A percentile compares a stretch with the other conserved stretches of the same genome.
phyloP scores from a whole-genome alignment of 1,140 invertebrate genomes.

The Bombus pyrosoma region DNA sequence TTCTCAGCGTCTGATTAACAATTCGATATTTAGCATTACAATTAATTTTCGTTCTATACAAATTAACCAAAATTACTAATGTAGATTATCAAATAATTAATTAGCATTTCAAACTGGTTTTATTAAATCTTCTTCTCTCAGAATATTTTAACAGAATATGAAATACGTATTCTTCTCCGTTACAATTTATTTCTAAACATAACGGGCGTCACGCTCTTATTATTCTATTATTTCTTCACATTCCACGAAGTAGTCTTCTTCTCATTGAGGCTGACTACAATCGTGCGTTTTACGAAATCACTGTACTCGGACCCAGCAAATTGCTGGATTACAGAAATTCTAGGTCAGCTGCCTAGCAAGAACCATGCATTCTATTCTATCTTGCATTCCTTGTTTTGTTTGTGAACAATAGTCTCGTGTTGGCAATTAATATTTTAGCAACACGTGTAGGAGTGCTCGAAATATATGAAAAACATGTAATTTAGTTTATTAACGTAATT shows the following conservation, averaged over 20 bases:
- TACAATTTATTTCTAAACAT: neutral
- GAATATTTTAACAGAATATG: neutral
- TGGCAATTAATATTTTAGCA: neutral
- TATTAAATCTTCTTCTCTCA: neutral
- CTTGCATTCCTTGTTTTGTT: slow-evolving; percentile 27
- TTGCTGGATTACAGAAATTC: slow-evolving; percentile 51
- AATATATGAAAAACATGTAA: neutral
- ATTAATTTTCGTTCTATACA: no score
- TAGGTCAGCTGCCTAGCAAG: slow-evolving; percentile 21
- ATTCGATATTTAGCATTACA: neutral
- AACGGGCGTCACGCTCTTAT: neutral
- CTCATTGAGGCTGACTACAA: slow-evolving; percentile 5
- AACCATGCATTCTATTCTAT: slow-evolving; percentile 30
- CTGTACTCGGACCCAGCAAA: slow-evolving; percentile 13
- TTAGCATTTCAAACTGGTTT: neutral
- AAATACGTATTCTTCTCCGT: neutral
- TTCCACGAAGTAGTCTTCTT: neutral
- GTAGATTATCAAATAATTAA: no score
- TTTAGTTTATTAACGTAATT: neutral
- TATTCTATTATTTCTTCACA: neutral
- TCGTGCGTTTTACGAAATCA: slow-evolving; percentile 28
- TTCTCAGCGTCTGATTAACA: neutral
- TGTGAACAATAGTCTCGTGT: neutral
- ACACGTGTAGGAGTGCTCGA: neutral
- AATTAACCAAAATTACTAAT: no score